These are phyloP conservation scores for Rhagonycha fulva DNA, from an alignment of 2,888 invertebrate genomes.

Conservation along the genomic window DNA sequence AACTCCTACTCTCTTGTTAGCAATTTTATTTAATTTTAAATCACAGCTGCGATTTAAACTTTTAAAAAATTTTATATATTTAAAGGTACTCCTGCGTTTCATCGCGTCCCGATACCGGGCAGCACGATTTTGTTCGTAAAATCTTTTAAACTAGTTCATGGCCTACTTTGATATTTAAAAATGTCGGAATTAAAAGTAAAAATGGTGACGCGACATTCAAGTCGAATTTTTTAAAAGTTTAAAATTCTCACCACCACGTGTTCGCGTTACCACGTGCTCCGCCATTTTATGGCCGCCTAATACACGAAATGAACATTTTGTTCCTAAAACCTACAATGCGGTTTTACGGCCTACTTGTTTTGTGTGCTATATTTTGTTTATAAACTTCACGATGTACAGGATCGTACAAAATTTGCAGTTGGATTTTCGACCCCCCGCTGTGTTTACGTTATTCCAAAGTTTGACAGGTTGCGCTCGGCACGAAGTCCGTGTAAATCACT, in stretches of 20 bases:
- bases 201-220: background rate
- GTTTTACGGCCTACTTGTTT: background rate
- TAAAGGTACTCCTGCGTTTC: background rate
- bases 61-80: background rate
- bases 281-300: background rate
- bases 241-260: background rate
- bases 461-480: no score
- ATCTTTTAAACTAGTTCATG: background rate
- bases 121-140: conserved; percentile 1
- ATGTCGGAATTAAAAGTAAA: background rate
- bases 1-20: background rate
- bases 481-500: no score
- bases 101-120: background rate
- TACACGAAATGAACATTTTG: background rate
- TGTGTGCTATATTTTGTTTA: background rate
- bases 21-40: background rate
- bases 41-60: background rate
- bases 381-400: background rate
- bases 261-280: background rate
- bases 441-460: no score
- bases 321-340: background rate
- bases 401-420: background rate
- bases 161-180: background rate
- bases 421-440: no score
- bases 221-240: background rate